Evolutionary conservation across 2,113 vertebrate genomes (phyloP).

Genomic region (Malurus elegans): DNA sequence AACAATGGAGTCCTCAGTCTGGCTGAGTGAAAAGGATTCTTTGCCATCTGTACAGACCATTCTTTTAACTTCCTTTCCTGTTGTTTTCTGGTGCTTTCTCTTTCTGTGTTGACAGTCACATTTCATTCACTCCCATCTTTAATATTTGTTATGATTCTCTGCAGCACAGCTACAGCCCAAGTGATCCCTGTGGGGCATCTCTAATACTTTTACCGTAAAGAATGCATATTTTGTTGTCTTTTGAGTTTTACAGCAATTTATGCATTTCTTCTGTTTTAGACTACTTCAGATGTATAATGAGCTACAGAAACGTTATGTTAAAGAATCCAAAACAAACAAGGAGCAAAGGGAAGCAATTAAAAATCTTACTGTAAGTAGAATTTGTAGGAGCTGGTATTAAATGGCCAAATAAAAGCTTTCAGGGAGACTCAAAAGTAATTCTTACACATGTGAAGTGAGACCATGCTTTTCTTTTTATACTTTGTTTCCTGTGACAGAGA

Average conservation of each 20-base stretch:
- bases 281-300: slow-evolving; percentile 59
- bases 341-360: slow-evolving; percentile 60
- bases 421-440: not conserved
- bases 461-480: not conserved
- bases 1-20: not conserved
- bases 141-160: not conserved
- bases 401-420: not conserved
- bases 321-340: slow-evolving; percentile 63
- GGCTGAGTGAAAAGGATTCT: not conserved
- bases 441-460: not conserved
- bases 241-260: not conserved
- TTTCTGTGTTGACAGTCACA: not conserved
- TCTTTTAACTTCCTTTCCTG: not conserved
- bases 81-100: not conserved
- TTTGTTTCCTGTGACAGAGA: not conserved
- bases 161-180: not conserved
- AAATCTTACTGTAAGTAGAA: slow-evolving; percentile 66
- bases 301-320: slow-evolving; percentile 53
- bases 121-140: not conserved
- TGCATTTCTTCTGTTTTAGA: slow-evolving; percentile 42
- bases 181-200: not conserved
- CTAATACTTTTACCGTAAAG: not conserved
- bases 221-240: not conserved
- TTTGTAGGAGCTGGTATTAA: not conserved
- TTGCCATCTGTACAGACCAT: not conserved